A percentile compares a stretch with the other conserved stretches of the same genome.
These are phyloP conservation scores for Salvator merianae DNA, from an alignment of 2,113 vertebrate species.

Conservation along the genomic window DNA sequence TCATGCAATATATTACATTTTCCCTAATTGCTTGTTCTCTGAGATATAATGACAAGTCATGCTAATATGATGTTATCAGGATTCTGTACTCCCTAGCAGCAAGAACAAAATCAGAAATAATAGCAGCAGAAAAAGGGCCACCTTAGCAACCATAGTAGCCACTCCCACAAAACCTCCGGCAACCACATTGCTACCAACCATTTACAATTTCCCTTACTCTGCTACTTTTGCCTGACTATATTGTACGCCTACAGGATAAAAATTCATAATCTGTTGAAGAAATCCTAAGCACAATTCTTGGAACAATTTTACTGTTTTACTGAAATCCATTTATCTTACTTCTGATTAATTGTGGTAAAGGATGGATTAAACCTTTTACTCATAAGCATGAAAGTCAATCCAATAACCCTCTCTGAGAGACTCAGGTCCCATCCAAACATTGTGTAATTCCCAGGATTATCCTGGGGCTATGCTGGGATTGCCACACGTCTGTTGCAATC, in stretches of 20 bases:
- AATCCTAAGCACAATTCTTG: too few species aligned
- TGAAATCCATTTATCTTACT: neutral
- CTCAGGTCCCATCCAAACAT: too few species aligned
- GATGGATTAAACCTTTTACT: neutral
- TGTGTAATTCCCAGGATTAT: too few species aligned
- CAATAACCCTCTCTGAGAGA: neutral
- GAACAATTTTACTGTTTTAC: neutral
- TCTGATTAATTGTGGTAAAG: neutral
- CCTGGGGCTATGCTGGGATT: too few species aligned
- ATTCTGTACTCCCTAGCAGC: neutral
- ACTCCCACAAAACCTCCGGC: neutral
- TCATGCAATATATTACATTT: too few species aligned
- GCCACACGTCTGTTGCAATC: too few species aligned
- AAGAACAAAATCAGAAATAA: neutral
- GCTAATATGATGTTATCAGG: neutral
- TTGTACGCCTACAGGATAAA: neutral
- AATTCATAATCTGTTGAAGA: too few species aligned
- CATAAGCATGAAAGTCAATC: neutral
- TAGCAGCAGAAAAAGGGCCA: neutral
- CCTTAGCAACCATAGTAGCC: neutral
- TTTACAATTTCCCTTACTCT: neutral
- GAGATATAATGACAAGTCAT: neutral
- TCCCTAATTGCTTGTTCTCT: too few species aligned
- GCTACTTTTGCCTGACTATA: neutral
- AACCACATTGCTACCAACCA: neutral